Evolutionary conservation across 2,113 vertebrate species (phyloP).

Genomic region (Chamaea fasciata): DNA sequence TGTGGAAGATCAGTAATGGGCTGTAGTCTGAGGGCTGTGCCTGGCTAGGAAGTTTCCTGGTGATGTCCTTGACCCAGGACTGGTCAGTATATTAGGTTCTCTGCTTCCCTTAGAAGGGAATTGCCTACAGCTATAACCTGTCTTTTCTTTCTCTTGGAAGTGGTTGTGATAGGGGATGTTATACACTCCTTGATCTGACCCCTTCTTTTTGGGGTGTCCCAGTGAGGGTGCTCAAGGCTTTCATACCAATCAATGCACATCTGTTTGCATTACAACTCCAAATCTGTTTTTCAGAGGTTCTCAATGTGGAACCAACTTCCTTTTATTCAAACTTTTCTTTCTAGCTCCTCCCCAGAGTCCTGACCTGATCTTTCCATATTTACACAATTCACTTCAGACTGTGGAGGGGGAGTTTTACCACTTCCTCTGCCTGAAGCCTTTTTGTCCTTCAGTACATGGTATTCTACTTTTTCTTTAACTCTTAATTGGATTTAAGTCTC

Average conservation of each 20-base stretch:
- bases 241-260: background rate
- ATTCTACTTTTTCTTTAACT: background rate
- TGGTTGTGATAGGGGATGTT: background rate
- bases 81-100: background rate
- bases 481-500: background rate
- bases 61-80: background rate
- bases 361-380: rapidly evolving
- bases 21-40: background rate
- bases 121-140: background rate
- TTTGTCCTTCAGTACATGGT: background rate
- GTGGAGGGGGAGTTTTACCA: background rate
- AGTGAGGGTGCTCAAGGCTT: background rate
- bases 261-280: background rate
- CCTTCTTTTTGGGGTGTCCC: background rate
- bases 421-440: background rate
- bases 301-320: background rate
- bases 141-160: background rate
- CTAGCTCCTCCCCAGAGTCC: background rate
- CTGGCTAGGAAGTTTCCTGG: background rate
- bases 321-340: background rate
- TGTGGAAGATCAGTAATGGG: background rate
- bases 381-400: background rate
- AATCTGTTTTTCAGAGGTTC: background rate
- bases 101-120: background rate
- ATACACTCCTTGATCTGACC: background rate